Evolutionary conservation across 92 coral and sea anemone species (phyloP).

Genomic region (Paramuricea clavata): DNA sequence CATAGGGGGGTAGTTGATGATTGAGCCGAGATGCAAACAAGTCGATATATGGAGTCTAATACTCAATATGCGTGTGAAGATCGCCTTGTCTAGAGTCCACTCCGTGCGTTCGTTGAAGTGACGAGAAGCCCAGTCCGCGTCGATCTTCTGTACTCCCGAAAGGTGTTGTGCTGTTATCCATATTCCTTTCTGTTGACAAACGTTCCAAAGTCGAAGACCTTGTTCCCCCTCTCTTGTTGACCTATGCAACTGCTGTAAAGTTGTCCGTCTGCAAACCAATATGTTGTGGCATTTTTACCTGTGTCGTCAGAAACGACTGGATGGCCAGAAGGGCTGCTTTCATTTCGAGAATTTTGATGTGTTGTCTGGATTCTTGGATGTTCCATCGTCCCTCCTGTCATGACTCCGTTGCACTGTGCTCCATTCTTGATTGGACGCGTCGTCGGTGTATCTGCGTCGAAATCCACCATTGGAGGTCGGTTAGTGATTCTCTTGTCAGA

Average conservation of each 20-base stretch:
- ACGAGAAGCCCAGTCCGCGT: constrained; percentile 33
- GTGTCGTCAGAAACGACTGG: constrained; percentile 14
- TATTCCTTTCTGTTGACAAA: constrained; percentile 12
- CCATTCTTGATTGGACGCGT: constrained; percentile 34
- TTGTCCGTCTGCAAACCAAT: constrained; percentile 16
- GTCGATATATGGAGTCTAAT: constrained; percentile 34
- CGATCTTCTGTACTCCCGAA: constrained; percentile 29
- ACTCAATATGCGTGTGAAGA: constrained; percentile 24
- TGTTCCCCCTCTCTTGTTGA: constrained; percentile 41
- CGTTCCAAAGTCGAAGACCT: constrained; percentile 17
- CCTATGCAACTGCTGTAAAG: constrained; percentile 7
- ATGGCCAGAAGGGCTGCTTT: constrained; percentile 43
- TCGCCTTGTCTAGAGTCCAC: constrained; percentile 28
- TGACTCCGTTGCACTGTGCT: constrained; percentile 32
- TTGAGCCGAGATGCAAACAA: constrained; percentile 40
- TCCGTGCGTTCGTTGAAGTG: too few species aligned
- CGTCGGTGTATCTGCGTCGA: constrained; percentile 12
- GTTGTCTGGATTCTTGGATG: constrained; percentile 34
- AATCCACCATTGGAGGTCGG: constrained; percentile 41
- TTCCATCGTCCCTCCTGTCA: constrained; percentile 50
- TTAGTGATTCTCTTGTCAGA: constrained; percentile 3
- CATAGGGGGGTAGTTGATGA: constrained; percentile 9
- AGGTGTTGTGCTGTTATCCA: constrained; percentile 35
- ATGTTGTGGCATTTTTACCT: constrained; percentile 15
- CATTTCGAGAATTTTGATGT: constrained; percentile 41